Percentiles rank a stretch among this genome's conserved stretches.
Evolutionary conservation across 2,113 vertebrate genomes (phyloP).

Genomic region (Syngnathoides biaculeatus): DNA sequence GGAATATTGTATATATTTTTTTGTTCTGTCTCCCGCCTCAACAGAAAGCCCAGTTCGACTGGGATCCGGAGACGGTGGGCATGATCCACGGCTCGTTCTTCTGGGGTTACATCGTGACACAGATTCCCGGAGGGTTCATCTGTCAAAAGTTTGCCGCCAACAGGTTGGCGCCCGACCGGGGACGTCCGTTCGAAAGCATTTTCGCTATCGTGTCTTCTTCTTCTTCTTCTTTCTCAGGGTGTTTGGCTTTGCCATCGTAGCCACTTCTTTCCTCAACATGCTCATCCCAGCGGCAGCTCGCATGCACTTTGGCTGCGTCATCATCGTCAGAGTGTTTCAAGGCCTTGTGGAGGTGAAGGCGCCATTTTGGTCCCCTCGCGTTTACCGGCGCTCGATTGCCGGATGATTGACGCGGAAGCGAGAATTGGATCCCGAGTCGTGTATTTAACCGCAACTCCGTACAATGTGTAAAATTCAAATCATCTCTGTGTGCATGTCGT

Average conservation of each 20-base stretch:
- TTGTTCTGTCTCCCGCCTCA: neutral
- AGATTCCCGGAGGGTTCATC: conserved; percentile 91
- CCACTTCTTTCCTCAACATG: conserved; percentile 88
- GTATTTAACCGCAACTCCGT: neutral
- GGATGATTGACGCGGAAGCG: no score
- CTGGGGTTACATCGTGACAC: conserved; percentile 94
- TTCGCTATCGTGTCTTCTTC: neutral
- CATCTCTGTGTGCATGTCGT: neutral
- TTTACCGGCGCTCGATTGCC: no score
- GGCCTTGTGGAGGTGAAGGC: conserved; percentile 84
- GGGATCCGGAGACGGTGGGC: conserved; percentile 90
- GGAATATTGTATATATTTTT: no score
- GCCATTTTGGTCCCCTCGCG: neutral
- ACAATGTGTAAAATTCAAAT: neutral
- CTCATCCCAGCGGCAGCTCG: conserved; percentile 85
- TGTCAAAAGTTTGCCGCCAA: conserved; percentile 91
- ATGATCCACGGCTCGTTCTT: conserved; percentile 94
- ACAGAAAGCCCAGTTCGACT: conserved; percentile 86
- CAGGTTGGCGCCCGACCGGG: conserved; percentile 66
- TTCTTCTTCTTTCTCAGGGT: conserved; percentile 66
- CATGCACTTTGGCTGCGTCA: conserved; percentile 84
- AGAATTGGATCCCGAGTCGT: no score
- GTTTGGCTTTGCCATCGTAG: conserved; percentile 89
- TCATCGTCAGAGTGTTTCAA: conserved; percentile 85
- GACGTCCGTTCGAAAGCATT: no score